phyloP scores from a whole-genome alignment of 1,140 invertebrate genomes.

The Trinorchestia longiramus region DNA sequence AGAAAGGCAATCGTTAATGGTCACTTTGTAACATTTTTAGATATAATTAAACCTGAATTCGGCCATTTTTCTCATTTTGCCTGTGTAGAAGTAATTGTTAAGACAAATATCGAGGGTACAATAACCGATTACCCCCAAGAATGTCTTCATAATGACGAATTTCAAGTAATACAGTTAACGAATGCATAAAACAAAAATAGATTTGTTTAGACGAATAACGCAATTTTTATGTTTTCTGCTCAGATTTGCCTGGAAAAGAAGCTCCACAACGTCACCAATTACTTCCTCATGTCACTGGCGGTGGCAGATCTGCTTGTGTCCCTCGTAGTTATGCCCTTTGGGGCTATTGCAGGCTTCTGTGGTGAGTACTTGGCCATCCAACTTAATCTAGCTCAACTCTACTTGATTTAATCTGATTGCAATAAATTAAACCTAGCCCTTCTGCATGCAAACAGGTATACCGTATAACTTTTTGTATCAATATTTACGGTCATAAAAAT shows the following conservation, averaged over 20 bases:
- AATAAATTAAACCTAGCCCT: no score
- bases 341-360: constrained; percentile 72
- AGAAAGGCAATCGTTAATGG: no score
- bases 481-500: no score
- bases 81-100: no score
- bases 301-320: constrained; percentile 93
- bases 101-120: no score
- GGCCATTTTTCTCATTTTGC: neutral
- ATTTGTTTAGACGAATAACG: neutral
- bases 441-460: no score
- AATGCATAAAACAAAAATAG: neutral
- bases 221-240: neutral
- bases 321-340: constrained; percentile 90
- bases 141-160: neutral
- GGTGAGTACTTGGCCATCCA: constrained; percentile 57
- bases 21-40: neutral
- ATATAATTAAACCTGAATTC: neutral
- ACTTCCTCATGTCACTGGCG: constrained; percentile 92
- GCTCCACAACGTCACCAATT: constrained; percentile 94
- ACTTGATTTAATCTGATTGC: no score
- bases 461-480: no score
- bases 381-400: no score
- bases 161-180: neutral
- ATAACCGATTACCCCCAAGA: no score
- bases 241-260: constrained; percentile 81